Conservation (phyloP, 2,113 vertebrate species). For the Marmota monax region DNA sequence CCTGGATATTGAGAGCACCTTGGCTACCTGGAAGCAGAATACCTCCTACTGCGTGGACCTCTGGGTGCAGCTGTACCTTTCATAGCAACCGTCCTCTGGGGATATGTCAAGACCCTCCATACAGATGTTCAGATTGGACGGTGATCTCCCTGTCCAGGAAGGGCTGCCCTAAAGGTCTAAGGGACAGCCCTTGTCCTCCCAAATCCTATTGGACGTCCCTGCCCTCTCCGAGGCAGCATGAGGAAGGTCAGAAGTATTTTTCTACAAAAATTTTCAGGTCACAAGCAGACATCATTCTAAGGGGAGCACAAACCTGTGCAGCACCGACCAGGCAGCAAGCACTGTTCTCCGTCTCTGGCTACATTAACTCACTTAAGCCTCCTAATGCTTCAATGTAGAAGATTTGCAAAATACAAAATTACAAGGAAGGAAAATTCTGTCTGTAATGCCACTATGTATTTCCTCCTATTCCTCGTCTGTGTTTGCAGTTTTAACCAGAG, state of each 20-base stretch:
- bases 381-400: neutral
- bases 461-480: too few relatives aligned
- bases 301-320: neutral
- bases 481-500: neutral
- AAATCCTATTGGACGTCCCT: accelerated
- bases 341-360: neutral
- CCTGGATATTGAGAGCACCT: neutral
- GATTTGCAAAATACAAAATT: neutral
- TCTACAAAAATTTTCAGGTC: neutral
- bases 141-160: neutral
- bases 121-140: neutral
- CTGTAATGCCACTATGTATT: accelerated
- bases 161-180: accelerated
- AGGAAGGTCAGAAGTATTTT: neutral
- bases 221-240: neutral
- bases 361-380: neutral
- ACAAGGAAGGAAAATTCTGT: neutral
- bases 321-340: accelerated
- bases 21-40: neutral
- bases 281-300: neutral
- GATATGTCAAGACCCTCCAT: neutral
- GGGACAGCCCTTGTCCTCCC: neutral
- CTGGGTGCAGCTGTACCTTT: neutral
- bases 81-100: neutral
- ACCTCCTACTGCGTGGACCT: neutral